These are phyloP conservation scores for Torymus auratus DNA, from an alignment of 2,888 invertebrate genomes.

Conservation along the genomic window DNA sequence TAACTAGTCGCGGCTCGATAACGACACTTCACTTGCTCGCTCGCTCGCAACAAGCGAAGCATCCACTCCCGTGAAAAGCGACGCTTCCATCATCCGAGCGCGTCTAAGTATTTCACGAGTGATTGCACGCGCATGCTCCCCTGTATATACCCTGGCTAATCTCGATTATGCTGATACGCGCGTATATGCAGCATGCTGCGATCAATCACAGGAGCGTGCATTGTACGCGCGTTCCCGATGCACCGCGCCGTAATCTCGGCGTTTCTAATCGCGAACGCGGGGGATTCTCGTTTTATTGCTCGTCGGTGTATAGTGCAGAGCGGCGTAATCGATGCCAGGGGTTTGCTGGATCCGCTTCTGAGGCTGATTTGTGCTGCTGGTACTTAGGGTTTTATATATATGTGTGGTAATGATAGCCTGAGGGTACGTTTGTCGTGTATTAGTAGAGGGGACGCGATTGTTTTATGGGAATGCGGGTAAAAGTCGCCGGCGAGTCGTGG, in stretches of 20 bases:
- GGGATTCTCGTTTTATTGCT: not conserved
- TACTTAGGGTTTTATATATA: no score
- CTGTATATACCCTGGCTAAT: conserved; percentile 13
- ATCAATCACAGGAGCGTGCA: conserved; percentile 29
- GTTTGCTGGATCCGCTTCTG: no score
- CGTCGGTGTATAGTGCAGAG: not conserved
- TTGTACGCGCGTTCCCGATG: not conserved
- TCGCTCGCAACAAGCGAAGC: not conserved
- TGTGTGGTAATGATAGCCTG: no score
- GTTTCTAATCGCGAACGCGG: conserved; percentile 36
- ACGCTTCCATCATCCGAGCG: conserved; percentile 17
- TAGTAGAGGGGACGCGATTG: no score
- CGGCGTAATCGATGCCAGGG: not conserved
- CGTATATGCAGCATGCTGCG: not conserved
- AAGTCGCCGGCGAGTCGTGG: no score
- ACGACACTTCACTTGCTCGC: not conserved
- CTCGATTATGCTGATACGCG: conserved; percentile 38
- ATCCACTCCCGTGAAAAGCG: conserved; percentile 18
- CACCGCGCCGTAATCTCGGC: not conserved
- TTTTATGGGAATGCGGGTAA: no score
- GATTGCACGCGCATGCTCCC: no score
- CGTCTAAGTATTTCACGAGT: not conserved
- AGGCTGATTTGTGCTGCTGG: no score
- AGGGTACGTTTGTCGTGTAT: no score
- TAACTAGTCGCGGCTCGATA: not conserved